Conservation (phyloP, 2,888 invertebrate genomes). For the Plemyria rubiginata region DNA sequence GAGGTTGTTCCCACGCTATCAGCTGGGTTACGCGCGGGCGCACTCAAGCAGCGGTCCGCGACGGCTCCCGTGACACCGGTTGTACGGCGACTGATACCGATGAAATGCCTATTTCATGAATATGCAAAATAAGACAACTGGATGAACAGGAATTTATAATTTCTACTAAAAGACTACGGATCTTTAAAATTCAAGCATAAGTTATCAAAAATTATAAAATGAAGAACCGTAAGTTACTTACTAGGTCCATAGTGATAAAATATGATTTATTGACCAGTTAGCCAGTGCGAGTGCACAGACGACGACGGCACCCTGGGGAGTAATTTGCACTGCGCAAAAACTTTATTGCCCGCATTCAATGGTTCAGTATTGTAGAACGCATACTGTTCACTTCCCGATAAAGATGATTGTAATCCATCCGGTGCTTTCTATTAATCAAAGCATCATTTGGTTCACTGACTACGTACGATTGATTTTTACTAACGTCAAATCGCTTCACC, state of each 20-base stretch:
- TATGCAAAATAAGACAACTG: slow-evolving; percentile 23
- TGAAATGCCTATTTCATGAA: slow-evolving; percentile 38
- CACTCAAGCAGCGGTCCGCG: slow-evolving; percentile 61
- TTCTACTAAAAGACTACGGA: slow-evolving; percentile 2
- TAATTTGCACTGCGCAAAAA: slow-evolving; percentile 69
- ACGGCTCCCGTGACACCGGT: slow-evolving; percentile 54
- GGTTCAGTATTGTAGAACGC: slow-evolving; percentile 35
- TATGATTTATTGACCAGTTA: slow-evolving; percentile 69
- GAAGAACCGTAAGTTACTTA: slow-evolving; percentile 21
- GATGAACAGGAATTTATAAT: slow-evolving; percentile 13
- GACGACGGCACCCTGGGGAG: slow-evolving; percentile 59
- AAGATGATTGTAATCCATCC: slow-evolving; percentile 38
- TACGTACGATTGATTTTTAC: slow-evolving; percentile 9
- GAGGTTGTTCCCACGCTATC: slow-evolving; percentile 78
- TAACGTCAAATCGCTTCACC: background rate
- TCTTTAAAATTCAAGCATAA: slow-evolving; percentile 12
- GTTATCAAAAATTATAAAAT: slow-evolving; percentile 2
- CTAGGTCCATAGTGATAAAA: slow-evolving; percentile 49
- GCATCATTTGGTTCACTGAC: slow-evolving; percentile 38
- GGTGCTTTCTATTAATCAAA: slow-evolving; percentile 34
- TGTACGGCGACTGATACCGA: slow-evolving; percentile 48
- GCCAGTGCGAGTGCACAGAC: slow-evolving; percentile 52
- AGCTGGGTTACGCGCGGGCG: slow-evolving; percentile 75
- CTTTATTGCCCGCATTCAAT: slow-evolving; percentile 49
- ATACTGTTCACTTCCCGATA: slow-evolving; percentile 41